Evolutionary conservation across 2,113 vertebrate species (phyloP), one percentile per base, ranked within the genome.

Genomic region (Turdus rufiventris): DNA sequence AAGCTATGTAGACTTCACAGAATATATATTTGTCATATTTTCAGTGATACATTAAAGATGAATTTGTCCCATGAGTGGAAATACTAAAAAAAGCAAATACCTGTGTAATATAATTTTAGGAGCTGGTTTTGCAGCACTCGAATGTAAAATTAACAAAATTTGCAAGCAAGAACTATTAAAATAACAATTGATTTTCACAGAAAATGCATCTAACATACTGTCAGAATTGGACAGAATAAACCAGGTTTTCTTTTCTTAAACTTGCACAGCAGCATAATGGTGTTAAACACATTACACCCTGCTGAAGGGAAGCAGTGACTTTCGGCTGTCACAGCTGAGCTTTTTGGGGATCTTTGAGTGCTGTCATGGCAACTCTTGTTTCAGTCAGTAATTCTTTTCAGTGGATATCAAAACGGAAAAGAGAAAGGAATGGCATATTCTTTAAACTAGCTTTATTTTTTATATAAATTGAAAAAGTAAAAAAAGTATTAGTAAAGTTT

Each of bases 301-400:
- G 18, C 14, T 62, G 5, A 57, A 74, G 26, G 36, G 38, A 65
- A 71, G 42, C 23, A 18, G 11, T 57, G 51, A 33, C 66, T 85
- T 53, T 24, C 1, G 2, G 60, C 33, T 66, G 28, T 53, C 47
- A 17, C 1, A 3, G 12, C n/a, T 1, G 2, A 42, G 31, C n/a
- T 68, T 77, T 77, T 31, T 71, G 53, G 57, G 42, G 9, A 42
- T 60, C 71, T n/a, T 73, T 36, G 29, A 34, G 16, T 72, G n/a
- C 29, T 57, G 29, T 84, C 12, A 2, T 1, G 1, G 24, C 26
- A 73, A 9, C 14, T 76, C 45, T 40, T 61, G 15, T 84, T 84
- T 54, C 18, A 31, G 48, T 68, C 33, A 57, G 0, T 73, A 60
- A 9, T 26, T 85, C 26, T 61, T 20, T 78, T 83, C 42, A 12